These are phyloP conservation scores for Amniataba percoides DNA, from an alignment of 2,797 vertebrate species.

Conservation along the genomic window DNA sequence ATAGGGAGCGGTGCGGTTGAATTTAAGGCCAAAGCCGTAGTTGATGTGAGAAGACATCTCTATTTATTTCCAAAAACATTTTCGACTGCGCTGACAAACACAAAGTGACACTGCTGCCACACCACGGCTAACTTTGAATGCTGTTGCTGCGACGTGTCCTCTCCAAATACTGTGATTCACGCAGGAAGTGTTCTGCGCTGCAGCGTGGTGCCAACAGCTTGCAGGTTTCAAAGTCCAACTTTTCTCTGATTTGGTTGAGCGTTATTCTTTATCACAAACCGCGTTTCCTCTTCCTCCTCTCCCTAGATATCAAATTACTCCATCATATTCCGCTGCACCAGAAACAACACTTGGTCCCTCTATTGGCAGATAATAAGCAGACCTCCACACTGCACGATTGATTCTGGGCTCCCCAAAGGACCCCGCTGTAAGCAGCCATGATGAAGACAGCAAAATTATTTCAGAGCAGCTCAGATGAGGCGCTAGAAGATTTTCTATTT, in stretches of 20 bases:
- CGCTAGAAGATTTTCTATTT: constrained; percentile 66
- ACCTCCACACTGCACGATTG: constrained; percentile 70
- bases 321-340: constrained; percentile 50
- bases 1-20: constrained; percentile 17
- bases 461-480: constrained; percentile 72
- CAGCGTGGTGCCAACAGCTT: constrained; percentile 47
- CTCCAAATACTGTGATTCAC: constrained; percentile 57
- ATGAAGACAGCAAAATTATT: constrained; percentile 83
- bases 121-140: constrained; percentile 41
- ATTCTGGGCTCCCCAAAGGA: constrained; percentile 68
- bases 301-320: constrained; percentile 60
- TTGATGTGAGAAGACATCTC: constrained; percentile 78
- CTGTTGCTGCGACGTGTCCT: constrained; percentile 36
- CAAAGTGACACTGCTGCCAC: constrained; percentile 69
- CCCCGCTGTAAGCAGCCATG: constrained; percentile 66
- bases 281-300: constrained; percentile 34
- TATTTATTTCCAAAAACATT: constrained; percentile 75
- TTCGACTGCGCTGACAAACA: constrained; percentile 65
- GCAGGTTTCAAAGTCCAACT: constrained; percentile 46
- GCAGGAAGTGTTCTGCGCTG: constrained; percentile 49
- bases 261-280: constrained; percentile 37
- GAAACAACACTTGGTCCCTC: constrained; percentile 58
- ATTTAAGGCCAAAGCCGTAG: constrained; percentile 55
- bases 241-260: constrained; percentile 50
- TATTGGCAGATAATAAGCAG: constrained; percentile 77